Evolutionary conservation across 2,888 invertebrate genomes (phyloP).

Genomic region (Microctonus brassicae): DNA sequence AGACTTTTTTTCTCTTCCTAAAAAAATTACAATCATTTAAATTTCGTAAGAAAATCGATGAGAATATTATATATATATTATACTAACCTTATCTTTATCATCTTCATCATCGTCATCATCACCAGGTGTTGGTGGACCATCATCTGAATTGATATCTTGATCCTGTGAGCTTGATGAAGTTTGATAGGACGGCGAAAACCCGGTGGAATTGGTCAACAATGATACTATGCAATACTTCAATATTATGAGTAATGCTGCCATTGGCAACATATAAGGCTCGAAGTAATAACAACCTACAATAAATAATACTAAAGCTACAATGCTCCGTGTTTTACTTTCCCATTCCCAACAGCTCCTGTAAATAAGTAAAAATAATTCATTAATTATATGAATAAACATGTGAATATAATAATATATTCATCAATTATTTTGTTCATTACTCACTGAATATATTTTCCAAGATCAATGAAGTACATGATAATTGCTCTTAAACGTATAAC

Average conservation of each 20-base stretch:
- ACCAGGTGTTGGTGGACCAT: conserved; percentile 62
- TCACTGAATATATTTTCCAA: conserved; percentile 92
- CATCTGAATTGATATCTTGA: conserved; percentile 50
- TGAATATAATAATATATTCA: conserved; percentile 13
- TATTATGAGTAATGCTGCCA: conserved; percentile 84
- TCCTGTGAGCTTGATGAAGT: conserved; percentile 53
- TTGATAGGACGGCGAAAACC: conserved; percentile 50
- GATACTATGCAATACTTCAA: conserved; percentile 77
- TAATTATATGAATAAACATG: conserved; percentile 21
- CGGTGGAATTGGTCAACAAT: conserved; percentile 64
- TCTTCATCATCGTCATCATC: conserved; percentile 87
- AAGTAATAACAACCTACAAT: conserved; percentile 92
- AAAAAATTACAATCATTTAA: conserved; percentile 16
- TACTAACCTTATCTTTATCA: conserved; percentile 85
- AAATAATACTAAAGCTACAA: conserved; percentile 87
- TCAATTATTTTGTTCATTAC: conserved; percentile 55
- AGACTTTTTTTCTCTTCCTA: conserved; percentile 96
- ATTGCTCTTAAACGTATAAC: conserved; percentile 93
- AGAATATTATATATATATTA: conserved; percentile 33
- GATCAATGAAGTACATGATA: conserved; percentile 88
- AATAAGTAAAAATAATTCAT: conserved; percentile 12
- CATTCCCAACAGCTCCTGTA: conserved; percentile 95
- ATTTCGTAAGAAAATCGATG: neutral
- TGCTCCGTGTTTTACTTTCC: conserved; percentile 90
- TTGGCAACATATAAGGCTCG: conserved; percentile 95